Conservation (phyloP, 2,888 invertebrate genomes). For the Balanococcus diminutus region DNA sequence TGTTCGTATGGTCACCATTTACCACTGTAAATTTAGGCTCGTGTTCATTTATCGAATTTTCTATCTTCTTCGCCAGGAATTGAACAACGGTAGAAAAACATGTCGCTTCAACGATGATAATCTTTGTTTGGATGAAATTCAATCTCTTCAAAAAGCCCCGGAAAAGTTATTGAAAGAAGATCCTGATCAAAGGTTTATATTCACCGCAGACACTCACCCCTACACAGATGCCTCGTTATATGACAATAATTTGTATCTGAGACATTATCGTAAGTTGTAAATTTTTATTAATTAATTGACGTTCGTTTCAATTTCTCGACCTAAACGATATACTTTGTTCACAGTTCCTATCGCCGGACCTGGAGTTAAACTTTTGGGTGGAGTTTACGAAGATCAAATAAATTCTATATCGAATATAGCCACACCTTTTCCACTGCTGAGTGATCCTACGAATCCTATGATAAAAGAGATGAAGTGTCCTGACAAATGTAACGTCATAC, state of each 20-base stretch:
- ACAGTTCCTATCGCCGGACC: background rate
- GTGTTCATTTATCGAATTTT: background rate
- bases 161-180: background rate
- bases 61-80: background rate
- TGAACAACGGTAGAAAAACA: background rate
- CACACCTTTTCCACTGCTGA: conserved; percentile 75
- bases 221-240: background rate
- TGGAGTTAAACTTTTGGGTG: background rate
- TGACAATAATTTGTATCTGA: background rate
- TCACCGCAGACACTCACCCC: background rate
- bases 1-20: background rate
- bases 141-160: background rate
- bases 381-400: background rate
- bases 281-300: no score
- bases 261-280: background rate
- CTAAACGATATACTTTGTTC: no score
- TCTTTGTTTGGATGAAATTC: background rate
- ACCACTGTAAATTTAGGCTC: background rate
- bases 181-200: background rate
- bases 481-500: background rate
- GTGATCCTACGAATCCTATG: conserved; percentile 61
- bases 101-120: background rate
- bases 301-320: no score
- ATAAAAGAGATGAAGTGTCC: background rate
- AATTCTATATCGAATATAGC: background rate